Evolutionary conservation across 2,113 vertebrate genomes (phyloP).

Genomic region (Alligator mississippiensis): DNA sequence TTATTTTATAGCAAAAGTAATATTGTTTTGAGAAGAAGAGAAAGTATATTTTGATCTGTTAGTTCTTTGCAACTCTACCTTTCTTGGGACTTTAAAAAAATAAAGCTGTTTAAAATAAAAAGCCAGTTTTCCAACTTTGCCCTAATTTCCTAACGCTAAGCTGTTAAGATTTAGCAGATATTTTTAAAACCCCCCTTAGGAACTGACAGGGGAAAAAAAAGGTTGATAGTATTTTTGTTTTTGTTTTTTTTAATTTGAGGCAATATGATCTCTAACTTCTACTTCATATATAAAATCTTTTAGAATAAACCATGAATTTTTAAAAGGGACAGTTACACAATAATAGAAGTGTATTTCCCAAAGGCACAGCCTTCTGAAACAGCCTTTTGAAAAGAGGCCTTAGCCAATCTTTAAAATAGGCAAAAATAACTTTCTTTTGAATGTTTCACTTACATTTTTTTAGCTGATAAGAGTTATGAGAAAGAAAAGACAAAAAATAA

Average conservation of each 20-base stretch:
- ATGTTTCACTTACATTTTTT: neutral
- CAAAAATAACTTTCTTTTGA: neutral
- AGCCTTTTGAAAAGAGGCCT: neutral
- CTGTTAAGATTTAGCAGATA: slow-evolving; percentile 23
- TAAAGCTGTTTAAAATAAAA: slow-evolving; percentile 42
- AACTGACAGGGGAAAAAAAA: slow-evolving; percentile 8
- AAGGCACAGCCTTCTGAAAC: neutral
- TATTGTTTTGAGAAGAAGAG: slow-evolving; percentile 43
- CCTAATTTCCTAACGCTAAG: slow-evolving; percentile 57
- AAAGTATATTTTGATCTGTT: neutral
- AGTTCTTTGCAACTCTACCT: neutral
- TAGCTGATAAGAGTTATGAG: neutral
- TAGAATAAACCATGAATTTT: slow-evolving; percentile 49
- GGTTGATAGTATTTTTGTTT: neutral
- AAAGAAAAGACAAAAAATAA: neutral
- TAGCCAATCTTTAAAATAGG: neutral
- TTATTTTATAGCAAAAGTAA: slow-evolving; percentile 25
- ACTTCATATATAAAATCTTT: slow-evolving; percentile 37
- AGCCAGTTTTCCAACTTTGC: neutral
- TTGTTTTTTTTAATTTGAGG: neutral
- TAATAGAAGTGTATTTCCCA: slow-evolving; percentile 23
- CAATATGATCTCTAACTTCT: slow-evolving; percentile 9
- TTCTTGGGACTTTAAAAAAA: slow-evolving; percentile 43
- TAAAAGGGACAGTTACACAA: slow-evolving; percentile 39
- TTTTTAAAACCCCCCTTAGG: slow-evolving; percentile 1